Conservation (phyloP, 2,888 invertebrate species). For the Eupithecia abbreviata region DNA sequence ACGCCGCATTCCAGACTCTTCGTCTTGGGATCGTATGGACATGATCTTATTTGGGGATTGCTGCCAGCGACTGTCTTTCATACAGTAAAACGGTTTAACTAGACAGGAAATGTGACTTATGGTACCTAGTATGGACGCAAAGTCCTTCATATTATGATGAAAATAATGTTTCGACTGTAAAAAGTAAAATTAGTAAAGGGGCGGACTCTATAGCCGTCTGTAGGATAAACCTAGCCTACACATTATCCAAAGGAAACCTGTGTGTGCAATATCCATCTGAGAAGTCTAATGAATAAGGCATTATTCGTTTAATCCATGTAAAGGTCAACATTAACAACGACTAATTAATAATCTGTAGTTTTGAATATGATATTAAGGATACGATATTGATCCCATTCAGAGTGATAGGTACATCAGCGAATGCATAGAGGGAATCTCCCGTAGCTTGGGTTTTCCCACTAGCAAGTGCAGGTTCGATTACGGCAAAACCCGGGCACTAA, state of each 20-base stretch:
- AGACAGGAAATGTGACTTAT: not conserved
- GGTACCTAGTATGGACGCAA: not conserved
- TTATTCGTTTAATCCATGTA: not conserved
- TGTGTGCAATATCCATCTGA: not conserved
- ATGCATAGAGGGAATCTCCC: slow-evolving; percentile 1
- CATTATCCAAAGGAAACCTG: not conserved
- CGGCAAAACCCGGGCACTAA: slow-evolving; percentile 13
- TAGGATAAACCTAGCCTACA: not conserved
- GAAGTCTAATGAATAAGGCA: not conserved
- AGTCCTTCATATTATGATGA: not conserved
- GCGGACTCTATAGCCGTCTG: not conserved
- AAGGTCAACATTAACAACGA: not conserved
- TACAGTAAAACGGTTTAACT: not conserved
- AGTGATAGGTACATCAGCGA: not conserved
- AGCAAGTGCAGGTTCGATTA: not conserved
- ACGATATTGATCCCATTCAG: slow-evolving; percentile 5
- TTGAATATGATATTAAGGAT: slow-evolving; percentile 20
- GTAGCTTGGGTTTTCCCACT: slow-evolving; percentile 13
- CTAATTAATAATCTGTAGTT: slow-evolving; percentile 13
- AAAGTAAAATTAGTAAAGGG: not conserved
- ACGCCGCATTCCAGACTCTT: slow-evolving; percentile 24
- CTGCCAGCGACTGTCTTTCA: not conserved
- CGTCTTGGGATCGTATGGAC: not conserved
- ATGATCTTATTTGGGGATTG: slow-evolving; percentile 13
- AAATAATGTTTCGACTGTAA: not conserved